phyloP scores from a whole-genome alignment of 1,140 invertebrate genomes.

The Temnothorax curvispinosus region DNA sequence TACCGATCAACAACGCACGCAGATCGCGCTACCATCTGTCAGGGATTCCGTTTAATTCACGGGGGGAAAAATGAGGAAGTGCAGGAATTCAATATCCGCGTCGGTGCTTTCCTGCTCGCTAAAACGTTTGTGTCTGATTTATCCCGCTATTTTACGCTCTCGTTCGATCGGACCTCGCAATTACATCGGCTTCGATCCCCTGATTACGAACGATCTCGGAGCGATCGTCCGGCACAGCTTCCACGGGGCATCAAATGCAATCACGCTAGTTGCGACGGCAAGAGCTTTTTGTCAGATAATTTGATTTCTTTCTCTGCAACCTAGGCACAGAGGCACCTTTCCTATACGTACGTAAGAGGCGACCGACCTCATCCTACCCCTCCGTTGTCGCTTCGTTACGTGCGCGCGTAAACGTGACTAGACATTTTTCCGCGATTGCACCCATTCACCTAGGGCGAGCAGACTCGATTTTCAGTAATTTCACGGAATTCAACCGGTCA shows the following conservation, averaged over 20 bases:
- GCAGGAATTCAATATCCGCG: conserved; percentile 39
- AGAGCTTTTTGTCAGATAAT: conserved; percentile 54
- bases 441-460: conserved; percentile 52
- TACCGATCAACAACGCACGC: conserved; percentile 13
- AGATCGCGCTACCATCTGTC: conserved; percentile 43
- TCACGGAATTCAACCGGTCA: conserved; percentile 61
- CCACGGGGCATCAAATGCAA: conserved; percentile 30
- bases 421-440: conserved; percentile 69
- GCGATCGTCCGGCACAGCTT: conserved; percentile 3
- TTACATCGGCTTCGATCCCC: conserved; percentile 33
- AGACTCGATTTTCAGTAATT: conserved; percentile 67
- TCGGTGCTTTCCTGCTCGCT: conserved; percentile 4
- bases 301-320: conserved; percentile 25
- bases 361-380: background rate
- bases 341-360: conserved; percentile 31
- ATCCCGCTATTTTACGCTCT: conserved; percentile 38
- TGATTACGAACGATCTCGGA: conserved; percentile 50
- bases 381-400: conserved; percentile 31
- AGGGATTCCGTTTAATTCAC: conserved; percentile 38
- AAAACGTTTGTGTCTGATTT: conserved; percentile 39
- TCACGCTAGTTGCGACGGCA: conserved; percentile 52
- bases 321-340: background rate
- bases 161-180: conserved; percentile 37
- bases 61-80: background rate
- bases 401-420: conserved; percentile 67